phyloP scores from a whole-genome alignment of 2,888 invertebrate species.

The Odontocerum albicorne region DNA sequence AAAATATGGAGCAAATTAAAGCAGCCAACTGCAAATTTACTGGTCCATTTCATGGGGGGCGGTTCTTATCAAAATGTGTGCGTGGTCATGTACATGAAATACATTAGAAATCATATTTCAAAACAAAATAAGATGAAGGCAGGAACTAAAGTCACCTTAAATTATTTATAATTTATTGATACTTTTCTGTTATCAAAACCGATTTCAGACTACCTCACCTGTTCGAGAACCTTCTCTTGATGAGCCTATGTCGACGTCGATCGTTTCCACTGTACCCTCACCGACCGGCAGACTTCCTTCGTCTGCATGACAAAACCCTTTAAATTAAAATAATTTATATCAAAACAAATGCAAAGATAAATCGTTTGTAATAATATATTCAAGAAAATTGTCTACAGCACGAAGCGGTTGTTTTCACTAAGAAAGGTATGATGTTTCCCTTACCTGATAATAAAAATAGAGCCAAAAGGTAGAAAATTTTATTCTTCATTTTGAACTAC shows the following conservation, averaged over 20 bases:
- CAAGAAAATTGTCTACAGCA: neutral
- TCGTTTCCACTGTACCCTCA: constrained; percentile 60
- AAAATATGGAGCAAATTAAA: too few species aligned
- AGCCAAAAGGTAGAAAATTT: constrained; percentile 46
- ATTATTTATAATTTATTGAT: too few species aligned
- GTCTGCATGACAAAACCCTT: constrained; percentile 51
- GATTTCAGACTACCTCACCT: too few species aligned
- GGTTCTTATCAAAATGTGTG: too few species aligned
- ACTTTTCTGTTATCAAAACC: too few species aligned
- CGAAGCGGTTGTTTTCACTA: neutral
- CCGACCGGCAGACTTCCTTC: constrained; percentile 45
- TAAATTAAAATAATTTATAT: neutral
- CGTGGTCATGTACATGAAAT: too few species aligned
- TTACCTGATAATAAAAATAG: constrained; percentile 52
- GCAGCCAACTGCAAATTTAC: too few species aligned
- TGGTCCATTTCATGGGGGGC: too few species aligned
- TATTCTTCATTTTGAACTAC: constrained; percentile 47
- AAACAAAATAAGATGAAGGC: too few species aligned
- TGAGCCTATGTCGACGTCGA: constrained; percentile 80
- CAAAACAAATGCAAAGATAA: constrained; percentile 4
- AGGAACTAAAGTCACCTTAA: too few species aligned
- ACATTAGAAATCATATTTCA: too few species aligned
- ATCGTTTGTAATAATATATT: neutral
- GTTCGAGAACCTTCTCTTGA: constrained; percentile 88
- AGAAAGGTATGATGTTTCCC: too few species aligned